These are phyloP conservation scores for Hylaeus volcanicus DNA, from an alignment of 1,140 invertebrate genomes.

Conservation along the genomic window DNA sequence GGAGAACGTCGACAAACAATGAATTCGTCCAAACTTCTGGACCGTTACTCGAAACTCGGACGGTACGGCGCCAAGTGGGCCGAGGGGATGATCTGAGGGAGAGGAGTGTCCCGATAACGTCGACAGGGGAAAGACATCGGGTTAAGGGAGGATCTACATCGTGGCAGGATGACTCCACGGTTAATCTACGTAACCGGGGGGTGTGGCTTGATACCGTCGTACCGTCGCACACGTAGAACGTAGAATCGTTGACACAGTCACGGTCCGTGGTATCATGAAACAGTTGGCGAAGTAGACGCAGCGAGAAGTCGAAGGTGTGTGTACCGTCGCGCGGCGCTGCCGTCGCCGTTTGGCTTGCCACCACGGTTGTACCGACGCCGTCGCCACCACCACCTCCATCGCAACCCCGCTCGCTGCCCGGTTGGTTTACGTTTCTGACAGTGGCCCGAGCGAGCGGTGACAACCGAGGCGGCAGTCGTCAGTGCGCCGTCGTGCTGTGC, in stretches of 20 bases:
- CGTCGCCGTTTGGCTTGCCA: constrained; percentile 56
- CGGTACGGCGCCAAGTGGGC: neutral
- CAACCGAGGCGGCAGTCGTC: constrained; percentile 57
- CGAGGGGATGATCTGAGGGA: neutral
- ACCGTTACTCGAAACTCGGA: no score
- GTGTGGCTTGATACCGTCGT: constrained; percentile 42
- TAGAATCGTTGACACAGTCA: constrained; percentile 8
- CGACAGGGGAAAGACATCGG: neutral
- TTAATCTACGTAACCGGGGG: constrained; percentile 16
- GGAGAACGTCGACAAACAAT: neutral
- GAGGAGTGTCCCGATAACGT: neutral
- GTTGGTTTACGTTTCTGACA: constrained; percentile 56
- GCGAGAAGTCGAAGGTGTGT: constrained; percentile 33
- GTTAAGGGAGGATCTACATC: neutral
- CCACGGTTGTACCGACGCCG: constrained; percentile 33
- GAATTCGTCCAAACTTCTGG: neutral
- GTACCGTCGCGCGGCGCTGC: constrained; percentile 54
- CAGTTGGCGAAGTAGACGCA: constrained; percentile 12
- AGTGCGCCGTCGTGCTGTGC: constrained; percentile 57
- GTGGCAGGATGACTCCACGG: constrained; percentile 44
- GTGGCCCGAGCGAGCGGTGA: constrained; percentile 57
- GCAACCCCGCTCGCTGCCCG: constrained; percentile 38
- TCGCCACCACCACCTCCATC: constrained; percentile 18
- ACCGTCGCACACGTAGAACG: constrained; percentile 53
- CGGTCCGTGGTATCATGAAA: constrained; percentile 14